A percentile compares a stretch with the other conserved stretches of the same genome.
Conservation (phyloP, 2,888 invertebrate species). For the Drosophila robusta region DNA sequence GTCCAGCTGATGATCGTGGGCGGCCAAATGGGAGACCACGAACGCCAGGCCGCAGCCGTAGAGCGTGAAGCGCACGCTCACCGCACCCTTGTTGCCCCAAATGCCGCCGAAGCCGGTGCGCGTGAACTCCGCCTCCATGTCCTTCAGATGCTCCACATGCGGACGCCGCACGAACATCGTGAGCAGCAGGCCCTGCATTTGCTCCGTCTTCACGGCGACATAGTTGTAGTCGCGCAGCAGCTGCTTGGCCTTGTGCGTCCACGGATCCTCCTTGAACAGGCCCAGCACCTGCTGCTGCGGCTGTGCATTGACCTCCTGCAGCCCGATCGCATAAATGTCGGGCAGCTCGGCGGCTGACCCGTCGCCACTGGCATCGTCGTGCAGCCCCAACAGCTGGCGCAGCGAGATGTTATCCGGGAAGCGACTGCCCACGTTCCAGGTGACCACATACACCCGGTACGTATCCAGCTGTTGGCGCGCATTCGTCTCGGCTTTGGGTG, state of each 20-base stretch:
- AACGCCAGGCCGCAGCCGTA: conserved; percentile 95
- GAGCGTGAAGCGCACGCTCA: conserved; percentile 93
- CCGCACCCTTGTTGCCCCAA: conserved; percentile 99
- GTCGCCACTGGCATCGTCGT: conserved; percentile 86
- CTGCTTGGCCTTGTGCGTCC: conserved; percentile 91
- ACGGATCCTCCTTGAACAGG: conserved; percentile 93
- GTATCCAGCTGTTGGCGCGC: conserved; percentile 69
- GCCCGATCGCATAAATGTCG: conserved; percentile 93
- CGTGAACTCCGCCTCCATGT: conserved; percentile 94
- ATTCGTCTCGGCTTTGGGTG: conserved; percentile 45
- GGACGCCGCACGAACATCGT: conserved; percentile 91
- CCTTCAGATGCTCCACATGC: conserved; percentile 92
- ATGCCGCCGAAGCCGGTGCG: conserved; percentile 96
- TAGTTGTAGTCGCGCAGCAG: conserved; percentile 89
- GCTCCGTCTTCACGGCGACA: conserved; percentile 91
- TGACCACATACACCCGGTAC: conserved; percentile 91
- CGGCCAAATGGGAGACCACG: conserved; percentile 95
- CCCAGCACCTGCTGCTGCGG: conserved; percentile 94
- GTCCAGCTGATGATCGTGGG: conserved; percentile 93
- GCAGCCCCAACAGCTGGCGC: conserved; percentile 89
- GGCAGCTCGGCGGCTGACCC: conserved; percentile 86
- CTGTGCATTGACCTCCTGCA: conserved; percentile 96
- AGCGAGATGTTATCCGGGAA: conserved; percentile 90
- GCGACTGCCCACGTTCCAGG: conserved; percentile 96
- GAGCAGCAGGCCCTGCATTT: conserved; percentile 93